Base-by-base conservation (phyloP, 2,888 invertebrate species). In the Pasiphila rectangulata region DNA sequence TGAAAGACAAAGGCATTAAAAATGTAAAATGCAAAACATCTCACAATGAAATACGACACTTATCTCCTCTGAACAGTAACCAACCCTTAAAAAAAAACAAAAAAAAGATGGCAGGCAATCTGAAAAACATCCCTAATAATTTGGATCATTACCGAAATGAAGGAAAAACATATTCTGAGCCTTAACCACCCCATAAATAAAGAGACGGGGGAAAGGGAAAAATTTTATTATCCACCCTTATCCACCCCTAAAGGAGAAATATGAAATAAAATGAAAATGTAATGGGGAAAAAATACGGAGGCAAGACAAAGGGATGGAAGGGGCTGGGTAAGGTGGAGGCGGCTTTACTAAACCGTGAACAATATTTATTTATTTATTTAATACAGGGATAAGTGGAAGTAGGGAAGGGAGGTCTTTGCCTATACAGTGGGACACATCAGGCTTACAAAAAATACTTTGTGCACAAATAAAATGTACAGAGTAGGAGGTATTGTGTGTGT, bases 211-310 rank as follows among this genome's bases (percentile, higher is more conserved):
- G 73, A 69, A 72, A 82, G 86, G 84, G 84, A 86, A 87, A 85
- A 85, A 77, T 84, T 86, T 84, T 87, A 86, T 87, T 85, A 86
- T 81, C 77, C 80, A 72, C 56, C 46, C 64, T 64, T 56, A n/a
- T 39, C 62, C 32, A 32, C 75, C 79, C 75, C 63, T n/a, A 70
- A 79, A 83, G 83, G 87, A 84, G 86, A 80, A 87, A 87, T 86
- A 86, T 88, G 87, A 86, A 86, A 87, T 87, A 88, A 88, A 88
- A 87, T 88, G 88, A 85, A 88, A 88, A 87, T 81, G 83, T 87
- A 87, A 88, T 87, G 84, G 85, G 83, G 81, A 88, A 88, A 87
- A 88, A 88, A 88, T 88, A 87, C 84, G 74, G 72, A 67, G 72
- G 79, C 78, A 88, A 88, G 88, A 88, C 88, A 86, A 86, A 87